phyloP scores from a whole-genome alignment of 2,797 vertebrate species.

The Hyperoplus lanceolatus region DNA sequence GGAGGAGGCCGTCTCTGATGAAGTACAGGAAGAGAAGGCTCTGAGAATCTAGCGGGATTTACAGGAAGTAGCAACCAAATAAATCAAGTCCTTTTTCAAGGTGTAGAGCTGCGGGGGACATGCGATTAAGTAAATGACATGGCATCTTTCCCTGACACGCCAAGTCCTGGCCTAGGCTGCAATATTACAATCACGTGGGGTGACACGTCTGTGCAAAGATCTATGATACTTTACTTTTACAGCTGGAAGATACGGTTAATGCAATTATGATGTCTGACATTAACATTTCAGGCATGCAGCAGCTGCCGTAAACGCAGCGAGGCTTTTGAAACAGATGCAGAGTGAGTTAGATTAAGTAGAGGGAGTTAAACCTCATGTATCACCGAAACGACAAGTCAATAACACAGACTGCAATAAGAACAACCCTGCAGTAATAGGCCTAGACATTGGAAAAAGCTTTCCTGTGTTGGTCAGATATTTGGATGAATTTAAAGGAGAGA shows the following conservation, averaged over 20 bases:
- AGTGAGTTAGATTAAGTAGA: constrained; percentile 26
- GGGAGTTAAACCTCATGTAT: constrained; percentile 15
- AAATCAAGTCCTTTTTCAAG: constrained; percentile 63
- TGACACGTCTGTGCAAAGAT: constrained; percentile 53
- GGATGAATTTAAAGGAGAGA: constrained; percentile 1
- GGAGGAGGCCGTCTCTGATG: constrained; percentile 47
- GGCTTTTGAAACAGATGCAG: constrained; percentile 30
- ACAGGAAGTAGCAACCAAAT: constrained; percentile 46
- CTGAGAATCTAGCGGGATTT: constrained; percentile 52
- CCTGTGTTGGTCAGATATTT: constrained; percentile 4
- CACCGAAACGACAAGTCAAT: constrained; percentile 21
- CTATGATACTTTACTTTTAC: constrained; percentile 54
- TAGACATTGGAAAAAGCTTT: background rate
- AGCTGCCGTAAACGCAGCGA: constrained; percentile 50
- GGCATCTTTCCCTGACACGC: constrained; percentile 49
- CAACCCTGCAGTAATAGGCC: background rate
- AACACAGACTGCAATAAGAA: constrained; percentile 7
- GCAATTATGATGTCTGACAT: constrained; percentile 61
- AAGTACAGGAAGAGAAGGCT: constrained; percentile 41
- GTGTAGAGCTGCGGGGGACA: constrained; percentile 38
- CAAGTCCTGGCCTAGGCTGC: constrained; percentile 30
- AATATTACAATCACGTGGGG: constrained; percentile 36
- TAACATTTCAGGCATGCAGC: constrained; percentile 60
- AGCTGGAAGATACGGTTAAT: constrained; percentile 52
- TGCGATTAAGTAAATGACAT: constrained; percentile 72